phyloP scores from a whole-genome alignment of 2,888 invertebrate genomes.

The Cecidostiba fungosa region DNA sequence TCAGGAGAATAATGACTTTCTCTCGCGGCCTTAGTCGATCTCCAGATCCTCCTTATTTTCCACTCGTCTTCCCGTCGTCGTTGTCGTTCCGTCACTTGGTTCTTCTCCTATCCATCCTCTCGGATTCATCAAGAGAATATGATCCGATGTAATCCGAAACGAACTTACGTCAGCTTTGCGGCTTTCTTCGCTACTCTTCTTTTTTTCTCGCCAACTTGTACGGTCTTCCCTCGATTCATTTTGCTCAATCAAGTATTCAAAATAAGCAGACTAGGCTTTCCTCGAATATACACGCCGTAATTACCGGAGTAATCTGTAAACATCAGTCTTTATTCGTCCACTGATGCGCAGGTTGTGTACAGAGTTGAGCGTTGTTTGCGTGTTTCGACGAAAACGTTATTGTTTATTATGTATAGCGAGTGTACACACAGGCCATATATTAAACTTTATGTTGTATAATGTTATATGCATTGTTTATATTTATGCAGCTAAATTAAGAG shows the following conservation, averaged over 20 bases:
- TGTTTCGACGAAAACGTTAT: not conserved
- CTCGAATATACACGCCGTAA: not conserved
- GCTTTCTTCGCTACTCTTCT: not conserved
- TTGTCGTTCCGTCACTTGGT: not conserved
- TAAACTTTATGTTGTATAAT: not conserved
- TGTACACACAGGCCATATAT: not conserved
- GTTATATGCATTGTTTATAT: too few relatives aligned
- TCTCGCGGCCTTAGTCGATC: not conserved
- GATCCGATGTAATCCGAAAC: conserved; percentile 42
- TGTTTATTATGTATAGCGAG: not conserved
- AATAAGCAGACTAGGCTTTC: not conserved
- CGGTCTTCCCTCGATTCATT: not conserved
- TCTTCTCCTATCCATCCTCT: not conserved
- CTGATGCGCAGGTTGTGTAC: not conserved
- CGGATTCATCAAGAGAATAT: conserved; percentile 33
- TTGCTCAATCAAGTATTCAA: not conserved
- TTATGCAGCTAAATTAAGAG: too few relatives aligned
- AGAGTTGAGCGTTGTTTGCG: not conserved
- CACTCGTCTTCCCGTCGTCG: not conserved
- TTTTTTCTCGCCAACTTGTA: not conserved
- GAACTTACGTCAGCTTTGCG: conserved; percentile 39
- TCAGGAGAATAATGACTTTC: not conserved
- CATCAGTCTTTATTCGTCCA: not conserved
- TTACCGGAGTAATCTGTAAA: not conserved
- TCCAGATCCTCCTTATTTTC: not conserved